Evolutionary conservation across 2,888 invertebrate genomes (phyloP).

Genomic region (Ophion ventricosus): DNA sequence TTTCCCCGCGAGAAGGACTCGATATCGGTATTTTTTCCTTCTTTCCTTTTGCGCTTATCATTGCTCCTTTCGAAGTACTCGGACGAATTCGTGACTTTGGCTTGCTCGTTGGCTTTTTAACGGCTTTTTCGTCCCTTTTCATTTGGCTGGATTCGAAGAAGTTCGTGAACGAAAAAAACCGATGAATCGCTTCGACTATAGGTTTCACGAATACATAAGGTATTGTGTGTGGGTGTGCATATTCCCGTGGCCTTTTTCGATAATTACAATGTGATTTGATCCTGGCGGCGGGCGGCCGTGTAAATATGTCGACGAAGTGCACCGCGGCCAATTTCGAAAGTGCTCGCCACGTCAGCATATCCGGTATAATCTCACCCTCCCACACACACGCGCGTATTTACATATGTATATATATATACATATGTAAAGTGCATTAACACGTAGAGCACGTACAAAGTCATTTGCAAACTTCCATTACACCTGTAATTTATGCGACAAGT

Average conservation of each 20-base stretch:
- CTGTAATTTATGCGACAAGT: background rate
- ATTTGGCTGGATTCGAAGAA: too few relatives aligned
- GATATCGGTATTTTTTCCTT: too few relatives aligned
- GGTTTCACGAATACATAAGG: too few relatives aligned
- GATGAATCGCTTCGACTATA: background rate
- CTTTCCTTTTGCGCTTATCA: too few relatives aligned
- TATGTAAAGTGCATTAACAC: background rate
- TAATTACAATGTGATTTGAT: constrained; percentile 10
- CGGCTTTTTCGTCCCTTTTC: too few relatives aligned
- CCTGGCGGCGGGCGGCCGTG: background rate
- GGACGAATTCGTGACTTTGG: too few relatives aligned
- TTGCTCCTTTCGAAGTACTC: too few relatives aligned
- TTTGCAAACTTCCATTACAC: constrained; percentile 8
- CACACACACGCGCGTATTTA: background rate
- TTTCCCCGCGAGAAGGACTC: too few relatives aligned
- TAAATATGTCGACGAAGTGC: constrained; percentile 13
- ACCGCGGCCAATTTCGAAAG: constrained; percentile 22
- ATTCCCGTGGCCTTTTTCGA: background rate
- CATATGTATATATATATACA: background rate
- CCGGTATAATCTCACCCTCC: constrained; percentile 1
- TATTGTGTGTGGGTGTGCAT: too few relatives aligned
- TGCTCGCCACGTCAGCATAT: constrained; percentile 3
- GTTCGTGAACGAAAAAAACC: too few relatives aligned
- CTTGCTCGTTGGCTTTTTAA: too few relatives aligned
- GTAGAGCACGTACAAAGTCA: constrained; percentile 9